Evolutionary conservation across 2,888 invertebrate genomes (phyloP), one percentile per base, ranked within the genome.

Genomic region (Thelaira solivaga): DNA sequence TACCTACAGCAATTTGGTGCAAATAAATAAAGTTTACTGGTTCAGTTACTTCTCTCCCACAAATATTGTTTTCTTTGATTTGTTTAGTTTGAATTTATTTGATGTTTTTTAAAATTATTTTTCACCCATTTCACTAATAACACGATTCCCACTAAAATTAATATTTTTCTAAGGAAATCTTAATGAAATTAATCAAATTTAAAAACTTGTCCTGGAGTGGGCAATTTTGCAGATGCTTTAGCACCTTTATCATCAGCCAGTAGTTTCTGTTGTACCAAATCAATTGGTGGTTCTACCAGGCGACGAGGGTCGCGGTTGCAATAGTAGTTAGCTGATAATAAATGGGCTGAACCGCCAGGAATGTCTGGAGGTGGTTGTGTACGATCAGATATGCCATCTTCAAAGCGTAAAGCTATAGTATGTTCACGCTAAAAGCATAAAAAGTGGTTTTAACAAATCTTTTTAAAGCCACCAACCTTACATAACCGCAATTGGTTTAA

Each of bases 281-380:
- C 86, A 47, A 88, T 84, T 57, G 89, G 89, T 5, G 89, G 89
- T 22, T 77, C 76, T 0, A 95, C 94, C 68, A 94, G 93, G 68
- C 96, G 91, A 57, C 98, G 92, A 0, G 91, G 96, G 90, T 98
- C 98, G 71, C 97, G 91, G 0, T 90, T 89, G 85, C 90, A 94
- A 85, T 98, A 98, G 87, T 97, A 96, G 88, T 97, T 97, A 51
- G 92, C 92, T 11, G 94, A 92, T 76, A 95, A 90, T 87, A 91
- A 92, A 88, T 96, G 95, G 29, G 94, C 90, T 1, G 95, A 93
- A 8, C 97, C 98, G 78, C 93, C 95, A 18, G 96, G 98, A 59
- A 97, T 87, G 67, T 91, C 88, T 49, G 97, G 97, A 13, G 90
- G 93, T 22, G 96, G 96, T 86, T 95, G 96, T 62, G 94, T 94